Evolutionary conservation across 2,113 vertebrate species (phyloP).

Genomic region (Colinus virginianus): DNA sequence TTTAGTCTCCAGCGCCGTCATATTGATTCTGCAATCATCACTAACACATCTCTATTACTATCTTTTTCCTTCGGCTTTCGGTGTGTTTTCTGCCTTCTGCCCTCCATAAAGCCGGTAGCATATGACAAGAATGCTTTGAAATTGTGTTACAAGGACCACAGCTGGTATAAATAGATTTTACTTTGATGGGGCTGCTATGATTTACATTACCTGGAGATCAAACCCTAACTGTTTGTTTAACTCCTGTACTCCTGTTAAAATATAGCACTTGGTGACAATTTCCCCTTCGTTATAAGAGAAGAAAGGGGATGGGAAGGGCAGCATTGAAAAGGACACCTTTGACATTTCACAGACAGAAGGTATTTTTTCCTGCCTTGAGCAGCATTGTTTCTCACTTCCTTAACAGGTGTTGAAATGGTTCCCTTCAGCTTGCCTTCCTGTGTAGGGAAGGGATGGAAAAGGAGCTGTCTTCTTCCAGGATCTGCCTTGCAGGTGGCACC

Average conservation of each 20-base stretch:
- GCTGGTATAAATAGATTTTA: background rate
- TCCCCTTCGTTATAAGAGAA: background rate
- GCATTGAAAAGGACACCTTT: background rate
- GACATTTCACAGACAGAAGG: background rate
- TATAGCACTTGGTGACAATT: background rate
- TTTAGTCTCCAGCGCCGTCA: fast-evolving
- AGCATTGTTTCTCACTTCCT: background rate
- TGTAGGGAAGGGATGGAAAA: background rate
- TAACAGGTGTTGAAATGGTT: background rate
- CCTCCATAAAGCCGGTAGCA: background rate
- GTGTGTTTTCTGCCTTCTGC: conserved; percentile 1
- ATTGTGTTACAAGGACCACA: background rate
- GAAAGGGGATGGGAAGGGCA: background rate
- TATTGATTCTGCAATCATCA: conserved; percentile 14
- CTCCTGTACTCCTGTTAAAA: background rate
- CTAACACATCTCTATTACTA: background rate
- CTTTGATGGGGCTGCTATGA: background rate
- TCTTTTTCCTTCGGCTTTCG: background rate
- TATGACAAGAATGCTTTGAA: conserved; percentile 9
- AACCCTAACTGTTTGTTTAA: background rate
- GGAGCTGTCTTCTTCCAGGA: background rate
- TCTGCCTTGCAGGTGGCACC: background rate
- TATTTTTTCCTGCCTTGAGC: background rate
- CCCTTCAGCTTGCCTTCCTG: background rate
- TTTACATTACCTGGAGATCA: conserved; percentile 5